A percentile compares a stretch with the other conserved stretches of the same genome.
These are phyloP conservation scores for Lycia hirtaria DNA, from an alignment of 2,888 invertebrate genomes.

Conservation along the genomic window DNA sequence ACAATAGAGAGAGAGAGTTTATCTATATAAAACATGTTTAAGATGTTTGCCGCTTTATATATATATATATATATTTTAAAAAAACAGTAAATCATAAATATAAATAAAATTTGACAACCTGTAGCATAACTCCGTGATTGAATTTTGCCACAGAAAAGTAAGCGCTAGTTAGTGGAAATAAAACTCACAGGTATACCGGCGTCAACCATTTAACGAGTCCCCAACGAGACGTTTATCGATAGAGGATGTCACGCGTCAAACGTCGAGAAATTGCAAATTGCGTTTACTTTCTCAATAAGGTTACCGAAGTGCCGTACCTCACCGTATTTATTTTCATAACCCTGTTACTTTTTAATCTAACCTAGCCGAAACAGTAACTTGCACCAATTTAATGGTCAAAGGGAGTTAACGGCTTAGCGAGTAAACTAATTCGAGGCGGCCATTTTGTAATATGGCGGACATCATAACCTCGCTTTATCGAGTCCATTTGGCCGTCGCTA, in stretches of 20 bases:
- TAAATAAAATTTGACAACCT: slow-evolving; percentile 52
- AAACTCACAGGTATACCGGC: slow-evolving; percentile 42
- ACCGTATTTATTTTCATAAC: slow-evolving; percentile 27
- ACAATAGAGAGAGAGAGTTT: too few species aligned
- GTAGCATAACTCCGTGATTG: slow-evolving; percentile 47
- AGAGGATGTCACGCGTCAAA: slow-evolving; percentile 64
- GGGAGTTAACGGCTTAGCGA: slow-evolving; percentile 50
- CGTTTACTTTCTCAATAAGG: slow-evolving; percentile 68
- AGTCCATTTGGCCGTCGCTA: slow-evolving; percentile 75
- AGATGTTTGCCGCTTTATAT: too few species aligned
- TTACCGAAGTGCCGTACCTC: slow-evolving; percentile 41
- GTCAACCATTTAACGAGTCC: slow-evolving; percentile 42
- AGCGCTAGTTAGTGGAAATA: slow-evolving; percentile 45
- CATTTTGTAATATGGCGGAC: slow-evolving; percentile 69
- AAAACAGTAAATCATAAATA: slow-evolving; percentile 38
- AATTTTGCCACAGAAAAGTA: slow-evolving; percentile 43
- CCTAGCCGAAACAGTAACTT: slow-evolving; percentile 48
- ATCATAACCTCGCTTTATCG: slow-evolving; percentile 75
- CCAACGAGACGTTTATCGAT: slow-evolving; percentile 61
- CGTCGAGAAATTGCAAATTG: slow-evolving; percentile 70
- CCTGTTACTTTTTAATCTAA: slow-evolving; percentile 44
- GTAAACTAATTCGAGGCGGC: slow-evolving; percentile 66
- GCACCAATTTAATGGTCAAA: slow-evolving; percentile 46
- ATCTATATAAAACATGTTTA: too few species aligned
- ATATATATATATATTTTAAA: slow-evolving; percentile 33